A percentile compares a stretch with the other conserved stretches of the same genome.
Conservation (phyloP, 2,888 invertebrate genomes). For the Anagyrus pseudococci region DNA sequence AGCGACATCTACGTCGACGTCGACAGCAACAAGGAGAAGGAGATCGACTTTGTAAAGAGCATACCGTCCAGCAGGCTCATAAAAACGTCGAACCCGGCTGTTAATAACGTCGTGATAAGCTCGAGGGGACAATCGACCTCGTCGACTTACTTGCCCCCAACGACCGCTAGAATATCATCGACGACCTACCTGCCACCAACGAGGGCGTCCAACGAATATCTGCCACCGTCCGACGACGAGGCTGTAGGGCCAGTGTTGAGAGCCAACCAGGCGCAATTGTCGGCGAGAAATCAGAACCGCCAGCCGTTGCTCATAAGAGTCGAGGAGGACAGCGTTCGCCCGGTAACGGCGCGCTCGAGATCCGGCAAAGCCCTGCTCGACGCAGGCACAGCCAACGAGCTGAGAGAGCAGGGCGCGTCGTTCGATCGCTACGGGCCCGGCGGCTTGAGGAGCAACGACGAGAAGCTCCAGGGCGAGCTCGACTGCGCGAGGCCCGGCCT, state of each 20-base stretch:
- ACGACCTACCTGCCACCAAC: slow-evolving; percentile 31
- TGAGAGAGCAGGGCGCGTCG: slow-evolving; percentile 58
- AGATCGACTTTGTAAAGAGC: slow-evolving; percentile 22
- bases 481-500: slow-evolving; percentile 65
- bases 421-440: slow-evolving; percentile 67
- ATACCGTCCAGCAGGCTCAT: slow-evolving; percentile 27
- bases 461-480: slow-evolving; percentile 64
- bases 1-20: slow-evolving; percentile 57
- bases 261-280: slow-evolving; percentile 16
- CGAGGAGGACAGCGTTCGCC: slow-evolving; percentile 17
- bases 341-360: slow-evolving; percentile 35
- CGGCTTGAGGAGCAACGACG: slow-evolving; percentile 36
- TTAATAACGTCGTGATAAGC: slow-evolving; percentile 8
- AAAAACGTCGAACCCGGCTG: slow-evolving; percentile 13
- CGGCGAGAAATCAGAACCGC: slow-evolving; percentile 30
- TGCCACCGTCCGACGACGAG: slow-evolving; percentile 26
- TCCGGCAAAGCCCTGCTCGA: slow-evolving; percentile 43
- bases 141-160: slow-evolving; percentile 34
- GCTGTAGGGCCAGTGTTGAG: slow-evolving; percentile 9
- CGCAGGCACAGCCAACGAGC: slow-evolving; percentile 6
- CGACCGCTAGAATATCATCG: slow-evolving; percentile 9
- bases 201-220: slow-evolving; percentile 36
- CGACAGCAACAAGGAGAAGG: slow-evolving; percentile 44
- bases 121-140: slow-evolving; percentile 24
- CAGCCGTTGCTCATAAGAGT: slow-evolving; percentile 39